Evolutionary conservation across 1,140 invertebrate species (phyloP).

Genomic region (Camponotus pennsylvanicus): DNA sequence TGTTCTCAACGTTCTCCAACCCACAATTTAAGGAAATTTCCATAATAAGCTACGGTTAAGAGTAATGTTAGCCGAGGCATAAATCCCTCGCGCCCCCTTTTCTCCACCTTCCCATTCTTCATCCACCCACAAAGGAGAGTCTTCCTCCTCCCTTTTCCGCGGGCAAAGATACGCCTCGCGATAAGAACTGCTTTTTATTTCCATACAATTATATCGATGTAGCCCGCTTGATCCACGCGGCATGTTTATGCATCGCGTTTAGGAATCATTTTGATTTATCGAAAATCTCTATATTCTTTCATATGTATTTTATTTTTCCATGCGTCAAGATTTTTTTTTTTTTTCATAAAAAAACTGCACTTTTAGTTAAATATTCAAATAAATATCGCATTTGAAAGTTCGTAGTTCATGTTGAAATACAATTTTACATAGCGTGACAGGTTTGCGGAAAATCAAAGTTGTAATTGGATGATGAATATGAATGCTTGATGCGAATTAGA

Average conservation of each 20-base stretch:
- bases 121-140: constrained; percentile 58
- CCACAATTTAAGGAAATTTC: constrained; percentile 78
- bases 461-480: neutral
- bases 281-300: neutral
- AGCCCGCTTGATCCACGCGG: constrained; percentile 54
- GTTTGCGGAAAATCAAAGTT: neutral
- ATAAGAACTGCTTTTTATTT: constrained; percentile 68
- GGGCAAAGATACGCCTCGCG: constrained; percentile 43
- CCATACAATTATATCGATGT: constrained; percentile 74
- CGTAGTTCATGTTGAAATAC: neutral
- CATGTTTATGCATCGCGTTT: constrained; percentile 45
- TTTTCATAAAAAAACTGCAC: neutral
- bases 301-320: neutral
- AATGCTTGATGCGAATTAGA: neutral
- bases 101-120: constrained; percentile 60
- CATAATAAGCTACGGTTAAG: constrained; percentile 78
- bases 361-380: neutral
- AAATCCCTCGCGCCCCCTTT: constrained; percentile 68
- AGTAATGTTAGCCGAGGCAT: constrained; percentile 73
- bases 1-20: constrained; percentile 73
- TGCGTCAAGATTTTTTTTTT: neutral
- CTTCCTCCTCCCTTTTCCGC: constrained; percentile 18
- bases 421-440: neutral
- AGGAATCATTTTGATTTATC: constrained; percentile 20
- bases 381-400: neutral